These are phyloP conservation scores for Drosophila pegasa DNA, from an alignment of 2,888 invertebrate genomes.

Conservation along the genomic window DNA sequence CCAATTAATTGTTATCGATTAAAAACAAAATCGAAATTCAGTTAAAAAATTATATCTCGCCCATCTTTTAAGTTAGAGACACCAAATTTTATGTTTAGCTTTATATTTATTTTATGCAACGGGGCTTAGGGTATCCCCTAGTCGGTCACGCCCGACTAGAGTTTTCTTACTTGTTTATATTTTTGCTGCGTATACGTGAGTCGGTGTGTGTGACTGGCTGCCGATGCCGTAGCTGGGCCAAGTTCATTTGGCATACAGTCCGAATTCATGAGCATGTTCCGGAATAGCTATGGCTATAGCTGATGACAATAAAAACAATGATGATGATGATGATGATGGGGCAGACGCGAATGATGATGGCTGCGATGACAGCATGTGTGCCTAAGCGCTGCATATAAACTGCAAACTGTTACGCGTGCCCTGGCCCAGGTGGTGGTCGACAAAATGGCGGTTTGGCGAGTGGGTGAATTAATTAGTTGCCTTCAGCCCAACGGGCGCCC, in stretches of 20 bases:
- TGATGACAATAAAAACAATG: conserved; percentile 24
- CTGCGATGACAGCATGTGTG: conserved; percentile 67
- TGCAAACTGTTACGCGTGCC: conserved; percentile 39
- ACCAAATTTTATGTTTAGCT: no score
- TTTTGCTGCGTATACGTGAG: not conserved
- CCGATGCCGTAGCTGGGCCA: conserved; percentile 45
- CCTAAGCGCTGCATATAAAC: conserved; percentile 50
- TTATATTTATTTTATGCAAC: no score
- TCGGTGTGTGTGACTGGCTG: conserved; percentile 11
- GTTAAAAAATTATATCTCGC: no score
- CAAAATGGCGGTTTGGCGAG: conserved; percentile 1
- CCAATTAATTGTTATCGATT: no score
- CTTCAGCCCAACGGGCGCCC: conserved; percentile 6
- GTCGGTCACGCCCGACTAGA: no score
- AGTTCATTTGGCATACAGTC: conserved; percentile 61
- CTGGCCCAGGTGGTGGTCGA: conserved; percentile 21
- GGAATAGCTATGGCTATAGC: conserved; percentile 11
- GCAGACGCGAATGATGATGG: conserved; percentile 37
- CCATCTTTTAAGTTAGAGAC: no score
- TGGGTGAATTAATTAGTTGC: conserved; percentile 2
- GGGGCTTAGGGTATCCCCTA: no score
- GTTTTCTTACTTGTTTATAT: no score
- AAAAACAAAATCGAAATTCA: no score
- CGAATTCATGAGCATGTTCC: conserved; percentile 70
- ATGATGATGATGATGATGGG: conserved; percentile 21